Conservation (phyloP, 92 coral and sea anemone genomes). For the Hydrozoanthus gracilis region DNA sequence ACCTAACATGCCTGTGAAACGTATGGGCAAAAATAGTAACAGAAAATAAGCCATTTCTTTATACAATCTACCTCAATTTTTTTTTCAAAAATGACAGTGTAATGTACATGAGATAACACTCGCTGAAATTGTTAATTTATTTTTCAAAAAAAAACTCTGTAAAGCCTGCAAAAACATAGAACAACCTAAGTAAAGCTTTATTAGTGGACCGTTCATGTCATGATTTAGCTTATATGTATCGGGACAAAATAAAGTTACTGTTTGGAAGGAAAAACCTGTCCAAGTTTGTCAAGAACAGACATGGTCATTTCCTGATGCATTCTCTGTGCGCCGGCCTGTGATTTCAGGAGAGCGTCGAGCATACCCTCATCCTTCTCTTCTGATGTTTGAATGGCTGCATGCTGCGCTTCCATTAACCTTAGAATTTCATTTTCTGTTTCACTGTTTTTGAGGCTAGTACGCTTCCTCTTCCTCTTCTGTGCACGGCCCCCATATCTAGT, state of each 20-base stretch:
- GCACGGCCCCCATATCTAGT: constrained; percentile 24
- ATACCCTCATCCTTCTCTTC: constrained; percentile 53
- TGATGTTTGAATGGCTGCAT: constrained; percentile 45
- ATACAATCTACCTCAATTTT: neutral
- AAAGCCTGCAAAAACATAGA: constrained; percentile 25
- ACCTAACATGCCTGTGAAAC: constrained; percentile 7
- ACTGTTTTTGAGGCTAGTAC: constrained; percentile 15
- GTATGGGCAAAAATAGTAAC: neutral
- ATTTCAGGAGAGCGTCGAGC: constrained; percentile 51
- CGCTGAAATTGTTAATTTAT: constrained; percentile 3
- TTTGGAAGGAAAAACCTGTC: constrained; percentile 57
- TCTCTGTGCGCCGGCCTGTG: constrained; percentile 29
- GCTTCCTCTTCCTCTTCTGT: constrained; percentile 45
- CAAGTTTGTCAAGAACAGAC: constrained; percentile 47
- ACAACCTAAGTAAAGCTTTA: constrained; percentile 11
- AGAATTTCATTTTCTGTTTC: constrained; percentile 53
- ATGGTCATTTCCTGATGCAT: constrained; percentile 50
- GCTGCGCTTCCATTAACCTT: constrained; percentile 32
- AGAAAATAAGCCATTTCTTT: constrained; percentile 14
- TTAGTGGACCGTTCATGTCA: constrained; percentile 28
- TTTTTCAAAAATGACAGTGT: constrained; percentile 2
- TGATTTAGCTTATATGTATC: constrained; percentile 18
- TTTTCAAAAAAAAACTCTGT: constrained; percentile 30
- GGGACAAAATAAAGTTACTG: constrained; percentile 23
- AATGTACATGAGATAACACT: constrained; percentile 13